Percentiles rank a stretch among this genome's conserved stretches.
Evolutionary conservation across 2,797 vertebrate species (phyloP).

Genomic region (Muscicapa comitata): DNA sequence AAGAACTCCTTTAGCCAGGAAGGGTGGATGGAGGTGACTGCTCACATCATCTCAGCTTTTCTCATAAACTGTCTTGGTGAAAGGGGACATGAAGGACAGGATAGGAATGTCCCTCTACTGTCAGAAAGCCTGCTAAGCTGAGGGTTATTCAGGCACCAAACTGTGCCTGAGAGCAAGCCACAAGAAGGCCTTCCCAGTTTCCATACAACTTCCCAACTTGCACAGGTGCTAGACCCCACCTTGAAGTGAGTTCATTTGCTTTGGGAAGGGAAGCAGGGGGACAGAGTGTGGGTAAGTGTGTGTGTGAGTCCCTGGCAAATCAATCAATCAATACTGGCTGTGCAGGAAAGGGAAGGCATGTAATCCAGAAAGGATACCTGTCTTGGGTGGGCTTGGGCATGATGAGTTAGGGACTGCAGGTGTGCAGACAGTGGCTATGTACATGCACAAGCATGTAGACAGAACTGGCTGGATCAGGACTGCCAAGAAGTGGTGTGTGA

Average conservation of each 20-base stretch:
- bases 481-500: neutral
- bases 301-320: neutral
- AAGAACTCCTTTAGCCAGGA: neutral
- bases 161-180: neutral
- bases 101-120: neutral
- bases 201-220: neutral
- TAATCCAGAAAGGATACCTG: neutral
- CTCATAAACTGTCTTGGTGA: neutral
- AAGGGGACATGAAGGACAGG: neutral
- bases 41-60: neutral
- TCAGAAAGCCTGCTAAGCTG: neutral
- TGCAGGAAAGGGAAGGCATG: neutral
- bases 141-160: neutral
- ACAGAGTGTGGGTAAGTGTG: neutral
- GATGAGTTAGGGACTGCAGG: neutral
- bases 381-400: neutral
- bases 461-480: neutral
- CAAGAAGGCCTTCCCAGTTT: neutral
- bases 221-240: fast-evolving
- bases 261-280: neutral
- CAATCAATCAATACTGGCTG: neutral
- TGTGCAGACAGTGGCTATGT: neutral
- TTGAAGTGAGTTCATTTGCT: neutral
- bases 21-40: neutral
- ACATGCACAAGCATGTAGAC: neutral